phyloP scores from a whole-genome alignment of 1,140 invertebrate genomes.

The Drosophila nebulosa region DNA sequence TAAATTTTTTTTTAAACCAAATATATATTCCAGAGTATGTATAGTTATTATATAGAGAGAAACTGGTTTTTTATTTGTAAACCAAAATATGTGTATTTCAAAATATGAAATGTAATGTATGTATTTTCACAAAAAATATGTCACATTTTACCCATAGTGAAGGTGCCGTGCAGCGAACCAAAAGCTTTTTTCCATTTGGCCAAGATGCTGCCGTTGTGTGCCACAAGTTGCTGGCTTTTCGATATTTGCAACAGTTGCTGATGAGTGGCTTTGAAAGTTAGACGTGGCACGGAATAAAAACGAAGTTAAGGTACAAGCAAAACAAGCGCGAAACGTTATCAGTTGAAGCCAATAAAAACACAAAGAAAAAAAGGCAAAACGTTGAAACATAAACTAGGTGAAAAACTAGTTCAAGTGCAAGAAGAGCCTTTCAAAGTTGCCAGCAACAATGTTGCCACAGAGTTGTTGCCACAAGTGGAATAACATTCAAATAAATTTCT shows the following conservation, averaged over 20 bases:
- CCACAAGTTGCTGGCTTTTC: constrained; percentile 72
- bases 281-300: constrained; percentile 59
- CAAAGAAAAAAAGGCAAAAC: constrained; percentile 19
- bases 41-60: no score
- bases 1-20: no score
- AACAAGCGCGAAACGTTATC: constrained; percentile 53
- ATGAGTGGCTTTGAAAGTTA: constrained; percentile 74
- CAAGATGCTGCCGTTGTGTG: constrained; percentile 35
- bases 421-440: constrained; percentile 11
- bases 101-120: no score
- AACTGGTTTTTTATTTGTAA: no score
- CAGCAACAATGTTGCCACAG: constrained; percentile 42
- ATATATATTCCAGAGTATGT: no score
- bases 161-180: not conserved
- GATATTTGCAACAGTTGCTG: constrained; percentile 75
- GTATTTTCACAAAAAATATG: constrained; percentile 31
- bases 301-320: constrained; percentile 37
- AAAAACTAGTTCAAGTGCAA: constrained; percentile 68
- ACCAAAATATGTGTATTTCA: no score
- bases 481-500: constrained; percentile 31
- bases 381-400: constrained; percentile 7
- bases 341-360: constrained; percentile 15
- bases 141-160: not conserved
- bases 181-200: constrained; percentile 36
- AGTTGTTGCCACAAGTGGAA: constrained; percentile 39